A percentile compares a stretch with the other conserved stretches of the same genome.
Conservation (phyloP, 1,140 invertebrate species). For the Drosophila obscura region DNA sequence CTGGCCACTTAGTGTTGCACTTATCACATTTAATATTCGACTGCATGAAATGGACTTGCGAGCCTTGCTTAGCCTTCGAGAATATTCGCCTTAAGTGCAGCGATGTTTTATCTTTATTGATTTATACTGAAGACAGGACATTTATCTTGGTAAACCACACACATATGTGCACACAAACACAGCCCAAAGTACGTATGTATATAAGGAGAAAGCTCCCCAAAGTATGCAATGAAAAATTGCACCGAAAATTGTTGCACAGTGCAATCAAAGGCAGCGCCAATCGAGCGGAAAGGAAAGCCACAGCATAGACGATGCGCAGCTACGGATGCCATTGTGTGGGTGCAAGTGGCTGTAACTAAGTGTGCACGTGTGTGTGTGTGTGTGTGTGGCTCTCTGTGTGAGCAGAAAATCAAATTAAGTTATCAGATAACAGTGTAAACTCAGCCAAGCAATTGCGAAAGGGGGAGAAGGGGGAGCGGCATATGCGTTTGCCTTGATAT, state of each 20-base stretch:
- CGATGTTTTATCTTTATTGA: too few relatives aligned
- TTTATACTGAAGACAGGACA: slow-evolving; percentile 18
- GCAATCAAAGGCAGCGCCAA: slow-evolving; percentile 42
- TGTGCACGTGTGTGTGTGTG: background rate
- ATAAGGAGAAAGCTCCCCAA: slow-evolving; percentile 30
- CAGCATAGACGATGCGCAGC: slow-evolving; percentile 1
- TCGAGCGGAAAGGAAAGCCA: slow-evolving; percentile 37
- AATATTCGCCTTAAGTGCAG: too few relatives aligned
- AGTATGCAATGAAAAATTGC: slow-evolving; percentile 73
- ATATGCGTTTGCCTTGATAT: slow-evolving; percentile 41
- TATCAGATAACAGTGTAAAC: slow-evolving; percentile 69
- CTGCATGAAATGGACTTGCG: too few relatives aligned
- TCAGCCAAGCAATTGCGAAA: slow-evolving; percentile 40
- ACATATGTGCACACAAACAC: background rate
- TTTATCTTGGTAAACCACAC: slow-evolving; percentile 16
- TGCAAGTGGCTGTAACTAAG: slow-evolving; percentile 22
- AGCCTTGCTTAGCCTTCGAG: too few relatives aligned
- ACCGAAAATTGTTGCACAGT: slow-evolving; percentile 48
- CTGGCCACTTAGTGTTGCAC: too few relatives aligned
- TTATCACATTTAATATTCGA: too few relatives aligned
- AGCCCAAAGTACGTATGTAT: background rate
- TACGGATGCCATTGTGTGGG: slow-evolving; percentile 40
- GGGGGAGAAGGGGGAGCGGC: background rate
- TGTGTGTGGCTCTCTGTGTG: slow-evolving; percentile 20
- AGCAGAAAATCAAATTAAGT: slow-evolving; percentile 75